Conservation (phyloP, 2,888 invertebrate genomes). For the Muschampia plurimacula region DNA sequence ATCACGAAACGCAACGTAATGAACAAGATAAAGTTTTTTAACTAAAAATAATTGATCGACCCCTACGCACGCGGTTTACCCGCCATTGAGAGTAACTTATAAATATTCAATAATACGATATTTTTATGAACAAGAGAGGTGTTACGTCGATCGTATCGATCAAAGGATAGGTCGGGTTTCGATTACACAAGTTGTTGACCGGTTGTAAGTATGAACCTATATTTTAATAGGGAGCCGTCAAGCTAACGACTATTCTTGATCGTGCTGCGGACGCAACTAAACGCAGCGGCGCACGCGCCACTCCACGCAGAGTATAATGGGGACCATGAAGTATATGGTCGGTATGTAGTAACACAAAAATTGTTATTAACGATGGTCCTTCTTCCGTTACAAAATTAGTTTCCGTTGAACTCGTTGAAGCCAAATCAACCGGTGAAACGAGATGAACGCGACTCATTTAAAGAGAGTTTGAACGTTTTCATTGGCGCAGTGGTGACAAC, state of each 20-base stretch:
- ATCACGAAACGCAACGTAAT: conserved; percentile 33
- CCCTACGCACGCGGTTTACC: conserved; percentile 28
- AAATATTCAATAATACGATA: background rate
- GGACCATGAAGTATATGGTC: conserved; percentile 56
- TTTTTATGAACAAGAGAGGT: background rate
- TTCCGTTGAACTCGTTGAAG: conserved; percentile 74
- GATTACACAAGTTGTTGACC: conserved; percentile 47
- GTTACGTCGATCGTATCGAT: conserved; percentile 17
- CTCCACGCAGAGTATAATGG: conserved; percentile 71
- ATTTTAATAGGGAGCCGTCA: conserved; percentile 56
- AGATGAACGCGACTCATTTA: conserved; percentile 59
- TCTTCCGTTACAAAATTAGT: conserved; percentile 73
- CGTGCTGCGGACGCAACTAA: conserved; percentile 80
- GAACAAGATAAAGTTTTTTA: conserved; percentile 9
- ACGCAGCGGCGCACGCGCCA: conserved; percentile 75
- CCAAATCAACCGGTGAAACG: conserved; percentile 71
- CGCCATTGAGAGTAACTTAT: background rate
- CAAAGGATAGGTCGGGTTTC: conserved; percentile 4
- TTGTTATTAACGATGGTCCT: conserved; percentile 65
- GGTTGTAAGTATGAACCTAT: conserved; percentile 54
- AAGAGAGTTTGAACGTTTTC: conserved; percentile 62
- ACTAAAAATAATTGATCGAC: conserved; percentile 17
- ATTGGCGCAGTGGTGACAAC: conserved; percentile 71
- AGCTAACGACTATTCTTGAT: conserved; percentile 78
- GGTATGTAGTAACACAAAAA: conserved; percentile 67